These are phyloP conservation scores for Pseudopipra pipra DNA, from an alignment of 2,113 vertebrate species.

Conservation along the genomic window DNA sequence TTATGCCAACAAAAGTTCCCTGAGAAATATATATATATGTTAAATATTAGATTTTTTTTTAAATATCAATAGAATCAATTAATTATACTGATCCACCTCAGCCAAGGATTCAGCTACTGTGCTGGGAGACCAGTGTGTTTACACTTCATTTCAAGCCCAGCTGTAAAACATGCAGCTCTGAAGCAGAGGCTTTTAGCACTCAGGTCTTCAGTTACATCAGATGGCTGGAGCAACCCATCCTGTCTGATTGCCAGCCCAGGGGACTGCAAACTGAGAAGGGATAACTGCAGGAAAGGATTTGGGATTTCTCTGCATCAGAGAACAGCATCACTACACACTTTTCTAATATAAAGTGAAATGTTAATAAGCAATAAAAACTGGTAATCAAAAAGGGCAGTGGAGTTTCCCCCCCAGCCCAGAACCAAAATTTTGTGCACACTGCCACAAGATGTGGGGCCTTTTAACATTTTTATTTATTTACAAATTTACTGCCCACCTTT, in stretches of 20 bases:
- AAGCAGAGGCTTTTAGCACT: background rate
- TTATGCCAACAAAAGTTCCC: background rate
- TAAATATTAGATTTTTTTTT: background rate
- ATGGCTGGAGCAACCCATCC: background rate
- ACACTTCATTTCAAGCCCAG: background rate
- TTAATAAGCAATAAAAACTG: background rate
- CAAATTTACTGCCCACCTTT: background rate
- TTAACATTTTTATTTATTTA: background rate
- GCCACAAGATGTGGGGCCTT: background rate
- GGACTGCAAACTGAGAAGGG: background rate
- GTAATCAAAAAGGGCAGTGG: background rate
- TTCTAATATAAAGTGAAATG: background rate
- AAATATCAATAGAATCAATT: background rate
- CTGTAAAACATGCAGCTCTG: background rate
- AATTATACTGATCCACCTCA: background rate
- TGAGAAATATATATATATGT: background rate
- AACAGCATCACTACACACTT: background rate
- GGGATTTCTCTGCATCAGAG: background rate
- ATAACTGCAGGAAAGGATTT: background rate
- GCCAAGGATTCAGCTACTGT: background rate
- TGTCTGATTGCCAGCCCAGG: background rate
- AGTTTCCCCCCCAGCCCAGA: background rate
- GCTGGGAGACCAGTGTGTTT: background rate
- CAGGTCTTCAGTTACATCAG: background rate
- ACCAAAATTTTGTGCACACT: background rate